Base-by-base conservation (phyloP, 2,888 invertebrate species). In the Scotopteryx bipunctaria region DNA sequence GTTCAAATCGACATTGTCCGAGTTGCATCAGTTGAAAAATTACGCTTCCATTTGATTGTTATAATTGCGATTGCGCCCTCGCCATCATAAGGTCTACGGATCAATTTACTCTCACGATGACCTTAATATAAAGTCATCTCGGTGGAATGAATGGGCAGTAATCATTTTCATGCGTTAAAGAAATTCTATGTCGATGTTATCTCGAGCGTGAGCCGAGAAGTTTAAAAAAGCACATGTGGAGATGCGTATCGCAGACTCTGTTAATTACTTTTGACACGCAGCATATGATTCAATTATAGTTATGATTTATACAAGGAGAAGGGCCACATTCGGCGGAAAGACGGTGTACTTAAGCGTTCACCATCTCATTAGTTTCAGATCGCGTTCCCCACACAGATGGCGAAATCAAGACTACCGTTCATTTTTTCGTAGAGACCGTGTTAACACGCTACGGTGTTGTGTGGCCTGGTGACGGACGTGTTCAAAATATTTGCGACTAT, bases 251-350 rank as follows among this genome's bases (percentile, higher is more conserved):
- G 82, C 89, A 86, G 81, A 77, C 78, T 73, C 76, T 82, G 87
- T 88, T 90, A 88, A 90, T 89, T 89, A 86, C 89, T 83, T 88
- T 76, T 88, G 89, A 90, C 90, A 86, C 78, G 86, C 86, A 83
- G 89, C 90, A 89, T 89, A 90, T 89, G 89, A 90, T 90, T 90
- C 89, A 90, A 90, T 90, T 90, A 90, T 83, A 85, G 77, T 86
- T n/a, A 89, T 89, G 89, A 90, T 89, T 89, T 89, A 90, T 86
- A 70, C 75, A 68, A 67, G 73, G 67, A 71, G 78, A 76, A 76
- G 81, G 81, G 76, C 71, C 78, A 69, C 69, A 63, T 64, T 54
- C 51, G 64, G 60, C 64, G 73, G 76, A 69, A 76, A 75, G 73
- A 68, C 71, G 65, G 79, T 76, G 84, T 85, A 83, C 82, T 86